A percentile compares a stretch with the other conserved stretches of the same genome.
These are phyloP conservation scores for silkworm (Bombyx mori) DNA, from an alignment of 1,140 invertebrate species.

Conservation along the genomic window ASM3026992v2 NC_085123.1:799001-799500, in stretches of 20 bases:
- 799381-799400: not conserved
- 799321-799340: slow-evolving; percentile 89
- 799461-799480: slow-evolving; percentile 89
- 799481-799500: slow-evolving; percentile 82
- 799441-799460: slow-evolving; percentile 70
- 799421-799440: too few relatives aligned
- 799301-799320: slow-evolving; percentile 94
- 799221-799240: too few relatives aligned
- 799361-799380: slow-evolving; percentile 14
- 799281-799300: slow-evolving; percentile 89
- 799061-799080: too few relatives aligned
- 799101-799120: too few relatives aligned
- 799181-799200: too few relatives aligned
- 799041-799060: slow-evolving; percentile 38
- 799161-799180: too few relatives aligned
- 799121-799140: too few relatives aligned
- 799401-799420: not conserved
- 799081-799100: too few relatives aligned
- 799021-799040: slow-evolving; percentile 88
- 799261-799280: slow-evolving; percentile 66
- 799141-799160: too few relatives aligned
- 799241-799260: too few relatives aligned
- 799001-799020: slow-evolving; percentile 93
- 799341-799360: slow-evolving; percentile 87
- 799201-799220: too few relatives aligned